These are phyloP conservation scores for Aegithalos caudatus DNA, from an alignment of 2,113 vertebrate species.

Conservation along the genomic window DNA sequence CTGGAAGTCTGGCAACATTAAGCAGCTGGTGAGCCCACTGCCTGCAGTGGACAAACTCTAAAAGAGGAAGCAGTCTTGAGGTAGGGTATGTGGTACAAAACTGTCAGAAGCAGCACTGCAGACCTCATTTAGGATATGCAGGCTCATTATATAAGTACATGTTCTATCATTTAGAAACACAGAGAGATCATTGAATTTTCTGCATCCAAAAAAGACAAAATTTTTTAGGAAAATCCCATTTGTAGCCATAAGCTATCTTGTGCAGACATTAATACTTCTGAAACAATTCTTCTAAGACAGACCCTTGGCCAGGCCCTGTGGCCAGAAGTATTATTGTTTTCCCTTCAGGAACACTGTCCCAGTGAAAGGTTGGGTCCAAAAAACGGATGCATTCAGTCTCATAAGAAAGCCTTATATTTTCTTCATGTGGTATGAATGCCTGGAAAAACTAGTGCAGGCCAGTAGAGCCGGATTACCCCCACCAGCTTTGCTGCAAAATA, in stretches of 20 bases:
- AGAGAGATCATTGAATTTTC: neutral
- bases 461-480: rapidly evolving
- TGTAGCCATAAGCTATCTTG: neutral
- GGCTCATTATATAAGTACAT: neutral
- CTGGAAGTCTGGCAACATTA: neutral
- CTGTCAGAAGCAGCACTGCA: neutral
- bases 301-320: neutral
- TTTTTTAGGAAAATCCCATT: neutral
- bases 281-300: neutral
- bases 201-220: neutral
- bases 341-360: neutral
- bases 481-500: neutral
- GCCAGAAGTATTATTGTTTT: neutral
- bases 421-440: neutral
- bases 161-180: neutral
- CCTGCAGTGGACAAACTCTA: neutral
- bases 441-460: neutral
- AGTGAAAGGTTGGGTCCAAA: neutral
- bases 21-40: neutral
- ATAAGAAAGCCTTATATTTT: neutral
- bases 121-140: neutral
- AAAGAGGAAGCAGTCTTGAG: neutral
- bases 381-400: neutral
- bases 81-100: rapidly evolving
- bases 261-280: neutral